Percentiles rank a stretch among this genome's conserved stretches.
These are phyloP conservation scores for Micrasema minimum DNA, from an alignment of 1,140 invertebrate genomes.

Conservation along the genomic window DNA sequence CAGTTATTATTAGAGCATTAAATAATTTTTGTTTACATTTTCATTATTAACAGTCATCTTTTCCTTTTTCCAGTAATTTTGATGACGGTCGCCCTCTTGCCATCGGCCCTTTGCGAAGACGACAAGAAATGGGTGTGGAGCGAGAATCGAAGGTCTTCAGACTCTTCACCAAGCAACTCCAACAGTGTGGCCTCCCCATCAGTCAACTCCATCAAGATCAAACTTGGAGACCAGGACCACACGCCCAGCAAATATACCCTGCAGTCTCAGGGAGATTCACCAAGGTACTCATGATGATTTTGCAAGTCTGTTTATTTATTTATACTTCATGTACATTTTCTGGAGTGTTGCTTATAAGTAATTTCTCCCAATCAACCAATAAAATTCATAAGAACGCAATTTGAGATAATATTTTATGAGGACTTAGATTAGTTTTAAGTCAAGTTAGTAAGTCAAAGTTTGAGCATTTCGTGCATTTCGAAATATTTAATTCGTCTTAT, in stretches of 20 bases:
- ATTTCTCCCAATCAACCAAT: too few species aligned
- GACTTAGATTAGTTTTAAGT: too few species aligned
- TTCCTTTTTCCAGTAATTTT: too few species aligned
- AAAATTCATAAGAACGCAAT: too few species aligned
- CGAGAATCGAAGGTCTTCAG: conserved; percentile 44
- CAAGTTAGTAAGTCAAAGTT: too few species aligned
- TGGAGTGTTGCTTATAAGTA: too few species aligned
- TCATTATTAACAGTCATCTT: conserved; percentile 25
- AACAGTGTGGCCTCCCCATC: conserved; percentile 9
- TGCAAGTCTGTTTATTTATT: too few species aligned
- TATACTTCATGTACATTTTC: too few species aligned
- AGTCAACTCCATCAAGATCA: conserved; percentile 43
- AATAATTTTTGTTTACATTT: conserved; percentile 2
- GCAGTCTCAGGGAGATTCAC: conserved; percentile 22
- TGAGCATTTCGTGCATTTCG: too few species aligned
- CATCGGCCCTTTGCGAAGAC: neutral
- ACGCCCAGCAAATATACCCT: conserved; percentile 44
- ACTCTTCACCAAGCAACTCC: conserved; percentile 10
- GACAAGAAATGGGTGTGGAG: conserved; percentile 51
- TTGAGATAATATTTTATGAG: too few species aligned
- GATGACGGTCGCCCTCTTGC: neutral
- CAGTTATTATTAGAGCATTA: neutral
- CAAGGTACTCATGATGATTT: too few species aligned
- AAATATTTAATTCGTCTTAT: too few species aligned
- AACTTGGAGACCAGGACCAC: conserved; percentile 44